Conservation (phyloP, 2,113 vertebrate genomes). For the Strix uralensis region DNA sequence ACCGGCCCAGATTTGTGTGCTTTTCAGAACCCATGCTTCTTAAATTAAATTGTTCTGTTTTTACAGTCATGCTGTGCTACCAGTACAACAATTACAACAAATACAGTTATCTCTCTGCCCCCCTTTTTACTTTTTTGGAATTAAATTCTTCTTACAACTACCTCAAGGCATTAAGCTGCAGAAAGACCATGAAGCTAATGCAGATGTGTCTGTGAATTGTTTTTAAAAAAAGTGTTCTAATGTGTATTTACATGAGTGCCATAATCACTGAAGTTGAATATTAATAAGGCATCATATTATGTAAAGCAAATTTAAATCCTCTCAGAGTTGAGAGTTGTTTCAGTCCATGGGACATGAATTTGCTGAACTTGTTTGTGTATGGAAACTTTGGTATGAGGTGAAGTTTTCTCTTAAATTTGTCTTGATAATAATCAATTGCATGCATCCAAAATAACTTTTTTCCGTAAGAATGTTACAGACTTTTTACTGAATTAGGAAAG, state of each 20-base stretch:
- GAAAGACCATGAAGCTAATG: neutral
- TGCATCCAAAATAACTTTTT: neutral
- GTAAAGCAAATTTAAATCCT: neutral
- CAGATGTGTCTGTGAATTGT: neutral
- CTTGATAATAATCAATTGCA: neutral
- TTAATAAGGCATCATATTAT: neutral
- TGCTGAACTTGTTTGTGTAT: neutral
- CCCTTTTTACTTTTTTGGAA: rapidly evolving
- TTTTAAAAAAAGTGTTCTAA: neutral
- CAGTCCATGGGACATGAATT: neutral
- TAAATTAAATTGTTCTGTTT: neutral
- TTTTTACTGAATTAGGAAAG: neutral
- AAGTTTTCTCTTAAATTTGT: neutral
- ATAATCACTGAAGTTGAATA: neutral
- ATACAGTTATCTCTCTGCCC: neutral
- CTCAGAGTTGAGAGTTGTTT: neutral
- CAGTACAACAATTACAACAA: neutral
- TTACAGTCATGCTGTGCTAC: neutral
- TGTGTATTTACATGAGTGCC: neutral
- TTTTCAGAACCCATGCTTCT: neutral
- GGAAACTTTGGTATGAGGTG: neutral
- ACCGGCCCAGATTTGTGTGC: neutral
- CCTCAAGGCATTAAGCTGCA: neutral
- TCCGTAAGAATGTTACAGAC: neutral
- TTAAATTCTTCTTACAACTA: neutral